A percentile compares a stretch with the other conserved stretches of the same genome.
Evolutionary conservation across 1,140 invertebrate genomes (phyloP).

Genomic region (Tetramorium parvispinum): DNA sequence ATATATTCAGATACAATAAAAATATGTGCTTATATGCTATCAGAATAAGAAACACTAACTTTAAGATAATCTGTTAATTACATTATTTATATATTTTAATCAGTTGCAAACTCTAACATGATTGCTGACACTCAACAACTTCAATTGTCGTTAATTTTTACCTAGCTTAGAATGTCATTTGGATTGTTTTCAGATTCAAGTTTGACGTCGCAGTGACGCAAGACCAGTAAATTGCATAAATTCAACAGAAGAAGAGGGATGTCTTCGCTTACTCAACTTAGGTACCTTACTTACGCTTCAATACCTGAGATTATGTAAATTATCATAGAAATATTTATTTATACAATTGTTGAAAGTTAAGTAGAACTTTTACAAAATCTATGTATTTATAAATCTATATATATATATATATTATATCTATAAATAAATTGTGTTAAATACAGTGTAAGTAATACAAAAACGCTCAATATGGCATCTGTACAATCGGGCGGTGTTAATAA

Average conservation of each 20-base stretch:
- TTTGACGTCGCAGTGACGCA: not conserved
- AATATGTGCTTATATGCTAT: not conserved
- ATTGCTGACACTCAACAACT: not conserved
- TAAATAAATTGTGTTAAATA: slow-evolving; percentile 71
- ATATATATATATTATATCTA: slow-evolving; percentile 61
- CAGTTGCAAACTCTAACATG: not conserved
- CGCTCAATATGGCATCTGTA: slow-evolving; percentile 47
- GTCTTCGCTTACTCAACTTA: slow-evolving; percentile 56
- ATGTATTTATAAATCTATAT: slow-evolving; percentile 33
- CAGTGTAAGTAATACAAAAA: slow-evolving; percentile 55
- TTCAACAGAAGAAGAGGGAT: slow-evolving; percentile 23
- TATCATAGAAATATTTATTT: slow-evolving; percentile 71
- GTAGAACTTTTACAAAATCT: slow-evolving; percentile 64
- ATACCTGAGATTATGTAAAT: slow-evolving; percentile 52
- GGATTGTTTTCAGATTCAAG: slow-evolving; percentile 45
- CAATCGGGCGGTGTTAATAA: slow-evolving; percentile 28
- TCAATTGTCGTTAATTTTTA: not conserved
- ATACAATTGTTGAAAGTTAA: slow-evolving; percentile 58
- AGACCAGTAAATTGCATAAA: slow-evolving; percentile 3
- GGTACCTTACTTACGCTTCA: slow-evolving; percentile 44
- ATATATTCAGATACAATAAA: not conserved
- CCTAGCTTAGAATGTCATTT: not conserved
- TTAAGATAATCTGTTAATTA: not conserved
- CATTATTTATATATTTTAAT: not conserved
- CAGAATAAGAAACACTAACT: not conserved